Percentiles rank a stretch among this genome's conserved stretches.
phyloP scores from a whole-genome alignment of 2,888 invertebrate species.

The Scaptomyza cyrtandrae region DNA sequence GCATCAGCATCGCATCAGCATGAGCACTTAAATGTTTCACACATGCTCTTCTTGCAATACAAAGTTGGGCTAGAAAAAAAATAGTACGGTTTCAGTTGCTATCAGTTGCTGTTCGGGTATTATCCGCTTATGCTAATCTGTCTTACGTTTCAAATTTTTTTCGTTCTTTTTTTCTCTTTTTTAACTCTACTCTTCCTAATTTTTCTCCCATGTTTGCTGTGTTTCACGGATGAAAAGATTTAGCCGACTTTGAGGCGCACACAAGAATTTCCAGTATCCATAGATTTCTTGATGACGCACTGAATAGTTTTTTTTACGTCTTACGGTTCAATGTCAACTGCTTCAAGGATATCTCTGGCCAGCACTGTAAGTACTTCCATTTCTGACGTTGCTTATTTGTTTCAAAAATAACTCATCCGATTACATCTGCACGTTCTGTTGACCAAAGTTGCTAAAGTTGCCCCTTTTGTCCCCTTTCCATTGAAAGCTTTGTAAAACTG shows the following conservation, averaged over 20 bases:
- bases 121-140: slow-evolving; percentile 80
- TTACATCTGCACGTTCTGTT: slow-evolving; percentile 60
- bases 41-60: slow-evolving; percentile 46
- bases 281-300: slow-evolving; percentile 56
- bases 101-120: slow-evolving; percentile 48
- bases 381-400: slow-evolving; percentile 46
- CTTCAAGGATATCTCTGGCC: slow-evolving; percentile 69
- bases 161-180: slow-evolving; percentile 2
- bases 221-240: slow-evolving; percentile 60
- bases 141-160: slow-evolving; percentile 66
- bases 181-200: slow-evolving; percentile 13
- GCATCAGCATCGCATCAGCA: slow-evolving; percentile 55
- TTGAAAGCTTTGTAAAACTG: slow-evolving; percentile 28
- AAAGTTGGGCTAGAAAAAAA: slow-evolving; percentile 32
- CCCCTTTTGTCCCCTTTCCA: slow-evolving; percentile 31
- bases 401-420: slow-evolving; percentile 51
- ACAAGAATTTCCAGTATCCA: slow-evolving; percentile 31
- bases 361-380: slow-evolving; percentile 68
- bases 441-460: slow-evolving; percentile 47
- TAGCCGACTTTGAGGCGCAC: slow-evolving; percentile 56
- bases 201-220: slow-evolving; percentile 32
- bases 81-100: slow-evolving; percentile 37
- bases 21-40: slow-evolving; percentile 65
- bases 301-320: slow-evolving; percentile 34
- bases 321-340: slow-evolving; percentile 66